Base-by-base conservation (phyloP, 2,797 vertebrate genomes). In the Chrysolophus pictus region DNA sequence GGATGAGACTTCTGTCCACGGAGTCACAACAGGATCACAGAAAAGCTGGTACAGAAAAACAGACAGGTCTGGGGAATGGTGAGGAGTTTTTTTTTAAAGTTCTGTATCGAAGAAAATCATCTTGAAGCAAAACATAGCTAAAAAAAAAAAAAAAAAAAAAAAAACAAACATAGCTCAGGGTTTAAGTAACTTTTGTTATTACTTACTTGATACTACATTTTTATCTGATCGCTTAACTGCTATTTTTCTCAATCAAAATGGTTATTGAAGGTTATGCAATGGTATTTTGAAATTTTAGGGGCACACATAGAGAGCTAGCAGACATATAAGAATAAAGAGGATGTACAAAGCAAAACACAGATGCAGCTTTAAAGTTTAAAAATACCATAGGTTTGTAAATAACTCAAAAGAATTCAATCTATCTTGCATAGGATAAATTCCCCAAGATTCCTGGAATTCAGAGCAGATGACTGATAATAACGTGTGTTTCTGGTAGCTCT, bases 161-260 rank as follows among this genome's bases (percentile, higher is more conserved):
- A 35, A 35, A 35, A 37, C n/a, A n/a, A n/a, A n/a, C 37, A 37
- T 37, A 37, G 37, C 26, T 51, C 15, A 49, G 46, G 17, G 26
- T 12, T 74, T 62, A 64, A 84, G 41, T 70, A 78, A 56, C 60
- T 83, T 42, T 5, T 62, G 17, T 51, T 67, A 41, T 33, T 67
- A 37, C 4, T 90, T 79, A 14, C 47, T 44, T 75, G 77, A 12
- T 72, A 46, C 10, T 70, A 0, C 37, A 4, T 84, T 82, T 87
- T 90, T 79, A 46, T 78, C 56, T 63, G 63, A 75, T 71, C 65
- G 28, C 10, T 29, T 67, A 35, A 55, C 53, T 46, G 6, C 55
- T 84, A 63, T 82, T 93, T 92, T 88, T 82, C 55, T 90, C 59
- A 65, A 23, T 21, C 47, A 69, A 78, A 86, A 62, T 46, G 15